These are phyloP conservation scores for Meda fulgida DNA, from an alignment of 2,797 vertebrate genomes.

Conservation along the genomic window DNA sequence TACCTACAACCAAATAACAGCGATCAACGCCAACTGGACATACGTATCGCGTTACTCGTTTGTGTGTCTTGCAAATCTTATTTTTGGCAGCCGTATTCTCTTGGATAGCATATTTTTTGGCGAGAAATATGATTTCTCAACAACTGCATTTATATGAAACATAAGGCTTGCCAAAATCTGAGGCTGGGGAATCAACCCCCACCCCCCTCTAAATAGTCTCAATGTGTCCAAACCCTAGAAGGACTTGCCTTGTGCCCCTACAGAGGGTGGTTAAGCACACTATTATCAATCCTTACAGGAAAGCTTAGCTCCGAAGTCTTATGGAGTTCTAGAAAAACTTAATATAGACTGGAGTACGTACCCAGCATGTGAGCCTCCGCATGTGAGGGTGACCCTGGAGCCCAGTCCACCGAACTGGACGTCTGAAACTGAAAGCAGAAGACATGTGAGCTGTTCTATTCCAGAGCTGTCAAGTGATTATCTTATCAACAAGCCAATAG, in stretches of 20 bases:
- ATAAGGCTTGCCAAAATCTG: constrained; percentile 36
- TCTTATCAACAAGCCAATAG: constrained; percentile 5
- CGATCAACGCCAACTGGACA: constrained; percentile 11
- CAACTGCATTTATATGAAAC: constrained; percentile 36
- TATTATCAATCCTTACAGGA: constrained; percentile 58
- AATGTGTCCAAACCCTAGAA: constrained; percentile 48
- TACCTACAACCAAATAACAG: constrained; percentile 16
- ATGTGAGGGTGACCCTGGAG: constrained; percentile 78
- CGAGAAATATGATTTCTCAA: constrained; percentile 42
- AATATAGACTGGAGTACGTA: constrained; percentile 61
- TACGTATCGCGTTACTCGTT: constrained; percentile 5
- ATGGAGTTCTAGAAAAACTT: not conserved
- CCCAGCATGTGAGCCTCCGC: constrained; percentile 71
- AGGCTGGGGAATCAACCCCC: constrained; percentile 40
- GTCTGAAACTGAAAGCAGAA: constrained; percentile 73
- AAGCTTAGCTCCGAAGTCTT: constrained; percentile 38
- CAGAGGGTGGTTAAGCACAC: constrained; percentile 44
- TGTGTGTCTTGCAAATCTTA: constrained; percentile 40
- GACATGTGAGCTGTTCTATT: constrained; percentile 21
- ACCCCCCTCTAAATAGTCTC: constrained; percentile 40
- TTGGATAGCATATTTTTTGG: constrained; percentile 37
- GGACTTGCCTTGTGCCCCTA: constrained; percentile 34
- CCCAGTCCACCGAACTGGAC: constrained; percentile 76
- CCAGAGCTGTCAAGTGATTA: constrained; percentile 15
- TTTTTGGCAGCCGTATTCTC: constrained; percentile 41